Conservation (phyloP, 92 coral and sea anemone genomes). For the Palythoa grandiflora region DNA sequence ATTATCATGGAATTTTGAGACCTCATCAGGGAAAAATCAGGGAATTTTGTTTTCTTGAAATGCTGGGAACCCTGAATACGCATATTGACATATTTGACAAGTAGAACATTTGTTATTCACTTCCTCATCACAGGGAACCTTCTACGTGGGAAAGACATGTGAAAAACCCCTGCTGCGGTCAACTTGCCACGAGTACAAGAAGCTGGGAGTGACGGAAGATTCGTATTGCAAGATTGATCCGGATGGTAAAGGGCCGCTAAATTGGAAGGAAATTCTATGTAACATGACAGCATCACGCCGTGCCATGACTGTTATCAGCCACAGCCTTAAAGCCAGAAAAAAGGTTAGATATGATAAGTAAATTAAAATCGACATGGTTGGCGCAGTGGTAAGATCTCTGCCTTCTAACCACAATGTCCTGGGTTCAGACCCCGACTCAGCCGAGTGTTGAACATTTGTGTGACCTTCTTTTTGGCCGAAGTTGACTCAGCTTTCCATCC, state of each 20-base stretch:
- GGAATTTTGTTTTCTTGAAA: no score
- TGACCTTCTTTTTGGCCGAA: no score
- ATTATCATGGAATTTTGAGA: no score
- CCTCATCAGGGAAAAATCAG: no score
- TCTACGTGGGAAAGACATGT: conserved; percentile 81
- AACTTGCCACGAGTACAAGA: conserved; percentile 89
- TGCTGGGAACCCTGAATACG: no score
- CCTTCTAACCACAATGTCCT: no score
- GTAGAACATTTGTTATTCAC: background rate
- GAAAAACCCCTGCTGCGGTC: conserved; percentile 88
- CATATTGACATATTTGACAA: no score
- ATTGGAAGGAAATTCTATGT: conserved; percentile 78
- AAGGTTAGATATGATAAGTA: background rate
- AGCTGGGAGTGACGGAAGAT: conserved; percentile 82
- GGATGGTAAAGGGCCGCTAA: conserved; percentile 83
- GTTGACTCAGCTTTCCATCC: no score
- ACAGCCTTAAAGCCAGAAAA: conserved; percentile 62
- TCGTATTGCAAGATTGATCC: conserved; percentile 92
- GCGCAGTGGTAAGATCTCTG: no score
- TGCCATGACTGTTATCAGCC: conserved; percentile 80
- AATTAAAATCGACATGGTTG: background rate
- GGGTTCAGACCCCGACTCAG: no score
- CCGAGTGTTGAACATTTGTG: no score
- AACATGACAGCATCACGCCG: conserved; percentile 81
- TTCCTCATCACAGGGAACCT: conserved; percentile 51